Evolutionary conservation across 2,888 invertebrate species (phyloP), one percentile per base, ranked within the genome.

Genomic region (Herminia tarsipennalis): DNA sequence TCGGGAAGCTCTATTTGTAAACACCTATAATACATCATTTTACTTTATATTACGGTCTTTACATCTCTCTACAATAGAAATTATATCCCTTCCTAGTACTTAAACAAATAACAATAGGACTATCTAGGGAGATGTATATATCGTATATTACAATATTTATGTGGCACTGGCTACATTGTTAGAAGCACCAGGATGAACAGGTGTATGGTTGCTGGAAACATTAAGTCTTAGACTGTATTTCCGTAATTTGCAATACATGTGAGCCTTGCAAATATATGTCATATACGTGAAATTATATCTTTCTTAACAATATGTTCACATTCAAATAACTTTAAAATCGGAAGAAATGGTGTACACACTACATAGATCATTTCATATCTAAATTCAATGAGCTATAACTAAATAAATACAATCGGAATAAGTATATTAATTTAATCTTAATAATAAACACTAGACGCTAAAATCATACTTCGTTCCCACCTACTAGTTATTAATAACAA

Each of bases 1-100:
- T 78, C 65, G 74, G 90, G 90, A 90, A 90, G 89, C 90, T 85
- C 90, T 86, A 84, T 82, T 78, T 71, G 73, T 79, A 79, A 83
- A 85, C 75, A 81, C 75, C 81, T 84, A 87, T 64, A 71, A 57
- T 56, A 57, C 66, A 67, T 70, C 66, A 60, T 71, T 69, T 42
- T 53, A 68, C 58, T 75, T 73, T 70, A 75, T 72, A 73, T 68
- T 82, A 80, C 70, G 68, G 65, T 73, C 70, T 76, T 78, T 79
- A 78, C 73, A 80, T 71, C 68, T 72, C 63, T 73, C 81, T 84
- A 85, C 73, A 76, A 72, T 82, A 81, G 74, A 87, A 81, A 80
- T 80, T 76, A 80, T 74, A 63, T 71, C 62, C 66, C 78, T 70
- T 66, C 63, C 81, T 85, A 83, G 69, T 73, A 81, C 78, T 84